Conservation (phyloP, 2,113 vertebrate genomes). For the Aegypius monachus region DNA sequence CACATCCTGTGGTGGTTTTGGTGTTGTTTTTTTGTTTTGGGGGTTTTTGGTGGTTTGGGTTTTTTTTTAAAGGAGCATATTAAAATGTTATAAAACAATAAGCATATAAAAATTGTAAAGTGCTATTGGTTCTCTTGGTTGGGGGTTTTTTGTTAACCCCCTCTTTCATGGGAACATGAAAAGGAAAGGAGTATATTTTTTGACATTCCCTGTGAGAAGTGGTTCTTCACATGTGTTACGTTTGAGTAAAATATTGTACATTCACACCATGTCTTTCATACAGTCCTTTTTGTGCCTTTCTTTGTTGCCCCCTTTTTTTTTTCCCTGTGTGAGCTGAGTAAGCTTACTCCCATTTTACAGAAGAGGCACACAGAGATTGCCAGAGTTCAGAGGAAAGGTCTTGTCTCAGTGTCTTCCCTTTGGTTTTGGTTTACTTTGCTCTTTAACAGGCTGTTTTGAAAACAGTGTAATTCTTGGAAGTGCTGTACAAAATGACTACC, state of each 20-base stretch:
- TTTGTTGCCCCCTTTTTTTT: background rate
- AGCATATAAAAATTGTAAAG: background rate
- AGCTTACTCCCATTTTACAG: background rate
- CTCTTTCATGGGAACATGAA: background rate
- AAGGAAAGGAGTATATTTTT: background rate
- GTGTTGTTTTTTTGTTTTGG: background rate
- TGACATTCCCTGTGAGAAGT: background rate
- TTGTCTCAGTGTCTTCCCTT: background rate
- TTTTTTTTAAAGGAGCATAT: background rate
- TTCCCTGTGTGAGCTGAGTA: background rate
- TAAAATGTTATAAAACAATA: background rate
- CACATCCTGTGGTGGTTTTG: background rate
- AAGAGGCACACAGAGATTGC: background rate
- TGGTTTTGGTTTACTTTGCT: background rate
- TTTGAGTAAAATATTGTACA: background rate
- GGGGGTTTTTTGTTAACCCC: background rate
- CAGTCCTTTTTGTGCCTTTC: background rate
- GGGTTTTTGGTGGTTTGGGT: no score
- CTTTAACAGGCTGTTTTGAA: background rate
- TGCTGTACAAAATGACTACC: background rate
- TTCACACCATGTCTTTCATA: background rate
- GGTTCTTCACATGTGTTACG: background rate
- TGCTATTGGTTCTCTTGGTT: background rate
- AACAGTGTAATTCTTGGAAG: background rate
- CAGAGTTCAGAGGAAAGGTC: background rate